Evolutionary conservation across 2,888 invertebrate species (phyloP).

Genomic region (Alviniconcha strummeri): DNA sequence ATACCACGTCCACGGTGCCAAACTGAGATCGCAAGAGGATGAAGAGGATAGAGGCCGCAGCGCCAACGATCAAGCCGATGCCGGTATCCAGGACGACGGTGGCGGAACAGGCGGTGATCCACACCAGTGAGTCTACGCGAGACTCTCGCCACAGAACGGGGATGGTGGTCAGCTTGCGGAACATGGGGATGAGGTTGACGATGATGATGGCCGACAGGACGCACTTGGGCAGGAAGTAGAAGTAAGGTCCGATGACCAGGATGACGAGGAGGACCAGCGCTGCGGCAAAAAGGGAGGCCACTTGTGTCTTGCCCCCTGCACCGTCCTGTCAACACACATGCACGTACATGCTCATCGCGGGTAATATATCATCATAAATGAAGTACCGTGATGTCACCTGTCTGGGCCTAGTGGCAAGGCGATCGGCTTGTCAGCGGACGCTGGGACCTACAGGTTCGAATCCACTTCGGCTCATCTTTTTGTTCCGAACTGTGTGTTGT

Average conservation of each 20-base stretch:
- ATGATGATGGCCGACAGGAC: slow-evolving; percentile 67
- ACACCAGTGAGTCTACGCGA: slow-evolving; percentile 70
- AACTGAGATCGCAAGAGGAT: slow-evolving; percentile 80
- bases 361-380: no score
- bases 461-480: no score
- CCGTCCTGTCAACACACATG: slow-evolving; percentile 75
- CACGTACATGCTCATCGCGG: no score
- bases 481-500: no score
- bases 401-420: no score
- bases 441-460: no score
- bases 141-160: slow-evolving; percentile 41
- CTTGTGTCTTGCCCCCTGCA: slow-evolving; percentile 86
- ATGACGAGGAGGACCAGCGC: slow-evolving; percentile 46
- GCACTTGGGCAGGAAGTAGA: slow-evolving; percentile 75
- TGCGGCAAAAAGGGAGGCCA: slow-evolving; percentile 50
- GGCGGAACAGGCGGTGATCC: slow-evolving; percentile 85
- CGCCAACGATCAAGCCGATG: slow-evolving; percentile 85
- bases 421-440: no score
- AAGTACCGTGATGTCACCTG: no score
- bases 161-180: slow-evolving; percentile 53
- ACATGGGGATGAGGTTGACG: slow-evolving; percentile 66
- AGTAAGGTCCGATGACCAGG: slow-evolving; percentile 41
- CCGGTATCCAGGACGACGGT: slow-evolving; percentile 87
- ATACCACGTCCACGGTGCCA: slow-evolving; percentile 43
- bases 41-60: slow-evolving; percentile 83